Evolutionary conservation across 2,888 invertebrate genomes (phyloP).

Genomic region (Sclerodermus sp.): DNA sequence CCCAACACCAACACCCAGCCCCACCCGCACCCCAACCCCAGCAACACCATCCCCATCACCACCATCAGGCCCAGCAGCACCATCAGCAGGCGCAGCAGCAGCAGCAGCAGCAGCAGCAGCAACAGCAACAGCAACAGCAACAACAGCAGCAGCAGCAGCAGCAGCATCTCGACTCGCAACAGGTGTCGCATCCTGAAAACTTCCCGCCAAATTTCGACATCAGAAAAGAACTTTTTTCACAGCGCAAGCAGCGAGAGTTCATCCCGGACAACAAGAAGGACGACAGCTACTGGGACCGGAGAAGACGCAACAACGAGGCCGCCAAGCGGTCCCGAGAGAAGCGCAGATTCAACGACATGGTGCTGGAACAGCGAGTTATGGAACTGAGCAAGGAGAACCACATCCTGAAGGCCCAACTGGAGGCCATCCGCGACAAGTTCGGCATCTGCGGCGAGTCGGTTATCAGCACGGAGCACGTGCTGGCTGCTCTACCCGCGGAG

Average conservation of each 20-base stretch:
- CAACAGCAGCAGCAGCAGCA: conserved; percentile 56
- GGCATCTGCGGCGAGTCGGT: conserved; percentile 86
- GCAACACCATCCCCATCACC: conserved; percentile 27
- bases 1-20: conserved; percentile 30
- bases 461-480: conserved; percentile 85
- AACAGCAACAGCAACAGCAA: conserved; percentile 29
- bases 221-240: conserved; percentile 83
- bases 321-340: conserved; percentile 97
- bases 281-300: conserved; percentile 95
- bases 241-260: conserved; percentile 93
- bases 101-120: conserved; percentile 33
- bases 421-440: conserved; percentile 90
- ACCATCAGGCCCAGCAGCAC: conserved; percentile 34
- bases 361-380: conserved; percentile 89
- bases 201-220: conserved; percentile 53
- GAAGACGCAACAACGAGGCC: conserved; percentile 95
- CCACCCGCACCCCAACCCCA: conserved; percentile 55
- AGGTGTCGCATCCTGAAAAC: conserved; percentile 48
- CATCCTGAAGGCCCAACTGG: conserved; percentile 87
- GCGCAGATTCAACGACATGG: conserved; percentile 94
- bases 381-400: conserved; percentile 96
- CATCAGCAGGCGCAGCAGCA: conserved; percentile 33
- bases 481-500: conserved; percentile 83
- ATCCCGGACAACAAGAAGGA: conserved; percentile 97
- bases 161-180: conserved; percentile 51